phyloP scores from a whole-genome alignment of 2,888 invertebrate species.

The Acrobasis repandana region DNA sequence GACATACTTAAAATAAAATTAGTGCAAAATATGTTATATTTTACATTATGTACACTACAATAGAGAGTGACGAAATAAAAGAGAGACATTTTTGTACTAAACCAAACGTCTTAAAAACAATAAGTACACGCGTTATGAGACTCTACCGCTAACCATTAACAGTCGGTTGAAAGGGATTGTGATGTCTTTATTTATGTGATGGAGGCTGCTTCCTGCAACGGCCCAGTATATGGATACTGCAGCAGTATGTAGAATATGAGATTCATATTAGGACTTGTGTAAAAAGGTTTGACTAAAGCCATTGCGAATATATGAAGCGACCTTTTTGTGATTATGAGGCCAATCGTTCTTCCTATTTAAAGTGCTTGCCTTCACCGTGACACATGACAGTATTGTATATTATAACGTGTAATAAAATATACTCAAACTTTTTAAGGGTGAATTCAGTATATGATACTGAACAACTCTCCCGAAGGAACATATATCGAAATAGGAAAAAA shows the following conservation, averaged over 20 bases:
- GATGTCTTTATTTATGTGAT: constrained; percentile 76
- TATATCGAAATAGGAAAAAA: too few relatives aligned
- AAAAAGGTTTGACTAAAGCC: constrained; percentile 5
- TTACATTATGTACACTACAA: constrained; percentile 66
- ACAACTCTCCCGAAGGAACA: too few relatives aligned
- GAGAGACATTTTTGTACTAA: constrained; percentile 81
- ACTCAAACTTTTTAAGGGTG: too few relatives aligned
- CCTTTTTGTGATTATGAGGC: constrained; percentile 1
- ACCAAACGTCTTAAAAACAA: constrained; percentile 71
- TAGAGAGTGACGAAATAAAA: constrained; percentile 79
- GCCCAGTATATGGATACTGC: constrained; percentile 16
- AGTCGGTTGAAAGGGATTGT: constrained; percentile 56
- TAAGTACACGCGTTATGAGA: constrained; percentile 77
- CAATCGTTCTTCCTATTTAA: background rate
- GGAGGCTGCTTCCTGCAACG: constrained; percentile 41
- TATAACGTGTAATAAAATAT: too few relatives aligned
- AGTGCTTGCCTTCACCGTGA: background rate
- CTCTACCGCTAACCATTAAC: constrained; percentile 58
- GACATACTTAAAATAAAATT: constrained; percentile 59
- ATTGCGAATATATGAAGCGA: background rate
- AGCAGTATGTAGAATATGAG: constrained; percentile 16
- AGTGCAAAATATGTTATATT: constrained; percentile 50
- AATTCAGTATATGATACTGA: too few relatives aligned
- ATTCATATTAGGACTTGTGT: constrained; percentile 19
- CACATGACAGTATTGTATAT: too few relatives aligned